Conservation (phyloP, 2,113 vertebrate genomes). For the Zootoca vivipara region DNA sequence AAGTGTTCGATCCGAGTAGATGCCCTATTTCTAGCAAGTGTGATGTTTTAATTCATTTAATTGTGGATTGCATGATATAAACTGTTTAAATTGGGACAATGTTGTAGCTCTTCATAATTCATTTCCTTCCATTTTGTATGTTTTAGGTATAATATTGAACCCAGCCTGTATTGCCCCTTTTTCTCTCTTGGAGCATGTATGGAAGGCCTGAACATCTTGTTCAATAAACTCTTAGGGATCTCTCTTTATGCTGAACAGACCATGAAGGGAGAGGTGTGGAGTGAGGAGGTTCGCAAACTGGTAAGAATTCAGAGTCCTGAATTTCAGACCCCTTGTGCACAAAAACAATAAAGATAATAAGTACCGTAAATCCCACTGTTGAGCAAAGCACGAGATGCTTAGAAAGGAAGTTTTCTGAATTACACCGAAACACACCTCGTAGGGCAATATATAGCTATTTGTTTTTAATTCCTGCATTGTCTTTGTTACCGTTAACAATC, state of each 20-base stretch:
- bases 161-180: conserved; percentile 92
- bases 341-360: background rate
- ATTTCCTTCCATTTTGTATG: background rate
- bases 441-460: background rate
- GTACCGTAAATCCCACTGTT: background rate
- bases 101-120: background rate
- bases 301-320: conserved; percentile 70
- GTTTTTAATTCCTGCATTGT: background rate
- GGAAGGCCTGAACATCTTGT: conserved; percentile 92
- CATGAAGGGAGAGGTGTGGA: conserved; percentile 91
- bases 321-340: background rate
- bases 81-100: background rate
- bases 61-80: background rate
- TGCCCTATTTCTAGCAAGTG: background rate
- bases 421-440: background rate
- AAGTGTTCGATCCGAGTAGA: background rate
- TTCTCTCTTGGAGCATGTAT: conserved; percentile 95
- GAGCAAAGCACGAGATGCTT: background rate
- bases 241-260: conserved; percentile 88
- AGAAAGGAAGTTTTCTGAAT: background rate
- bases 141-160: conserved; percentile 93
- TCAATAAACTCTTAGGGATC: conserved; percentile 87
- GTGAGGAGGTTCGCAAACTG: conserved; percentile 92
- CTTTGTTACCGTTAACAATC: background rate
- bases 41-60: background rate